Conservation (phyloP, 2,888 invertebrate genomes). For the Agrotis ipsilon region DNA sequence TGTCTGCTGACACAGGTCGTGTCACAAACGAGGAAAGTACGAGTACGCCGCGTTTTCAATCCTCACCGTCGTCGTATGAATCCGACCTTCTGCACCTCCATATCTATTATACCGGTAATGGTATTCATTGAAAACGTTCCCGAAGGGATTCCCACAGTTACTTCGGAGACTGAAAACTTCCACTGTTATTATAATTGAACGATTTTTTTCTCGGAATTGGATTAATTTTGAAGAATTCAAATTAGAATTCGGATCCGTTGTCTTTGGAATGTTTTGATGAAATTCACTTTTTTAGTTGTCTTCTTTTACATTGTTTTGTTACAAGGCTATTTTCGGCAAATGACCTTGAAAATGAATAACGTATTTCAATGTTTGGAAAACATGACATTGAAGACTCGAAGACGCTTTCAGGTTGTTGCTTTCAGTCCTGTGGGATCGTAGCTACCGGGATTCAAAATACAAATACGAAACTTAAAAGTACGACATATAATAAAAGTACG, state of each 20-base stretch:
- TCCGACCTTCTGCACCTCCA: slow-evolving; percentile 9
- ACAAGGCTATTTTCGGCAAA: not conserved
- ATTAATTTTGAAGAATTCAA: slow-evolving; percentile 52
- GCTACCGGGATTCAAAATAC: no score
- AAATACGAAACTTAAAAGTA: no score
- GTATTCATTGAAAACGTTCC: slow-evolving; percentile 59
- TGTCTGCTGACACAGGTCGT: no score
- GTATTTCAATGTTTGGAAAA: not conserved
- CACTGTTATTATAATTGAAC: slow-evolving; percentile 58
- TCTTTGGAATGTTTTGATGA: slow-evolving; percentile 11
- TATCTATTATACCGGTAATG: slow-evolving; percentile 33
- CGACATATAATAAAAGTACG: no score
- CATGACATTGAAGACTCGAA: no score
- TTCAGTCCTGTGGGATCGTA: no score
- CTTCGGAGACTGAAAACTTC: slow-evolving; percentile 47
- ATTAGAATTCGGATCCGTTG: slow-evolving; percentile 25
- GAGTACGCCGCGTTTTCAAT: no score
- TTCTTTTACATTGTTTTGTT: not conserved
- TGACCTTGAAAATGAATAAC: not conserved
- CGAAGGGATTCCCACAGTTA: slow-evolving; percentile 42
- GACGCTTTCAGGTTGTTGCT: no score
- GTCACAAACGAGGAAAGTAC: no score
- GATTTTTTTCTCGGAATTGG: slow-evolving; percentile 47
- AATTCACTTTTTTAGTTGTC: slow-evolving; percentile 5
- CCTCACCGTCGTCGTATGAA: not conserved